A percentile compares a stretch with the other conserved stretches of the same genome.
Evolutionary conservation across 2,888 invertebrate genomes (phyloP).

Genomic region (Perizoma flavofasciatum): DNA sequence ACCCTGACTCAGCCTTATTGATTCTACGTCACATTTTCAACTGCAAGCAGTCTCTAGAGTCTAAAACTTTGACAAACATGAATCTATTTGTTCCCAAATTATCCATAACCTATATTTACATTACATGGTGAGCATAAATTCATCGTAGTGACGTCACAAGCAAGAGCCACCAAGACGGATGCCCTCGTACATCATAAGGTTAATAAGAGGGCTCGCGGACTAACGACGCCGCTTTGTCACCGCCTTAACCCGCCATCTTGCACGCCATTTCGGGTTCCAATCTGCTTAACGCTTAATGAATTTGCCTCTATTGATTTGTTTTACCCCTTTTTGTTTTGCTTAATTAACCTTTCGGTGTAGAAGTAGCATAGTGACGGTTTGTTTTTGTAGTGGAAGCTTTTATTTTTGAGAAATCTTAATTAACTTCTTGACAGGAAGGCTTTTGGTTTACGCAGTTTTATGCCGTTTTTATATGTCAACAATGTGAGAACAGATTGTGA

Average conservation of each 20-base stretch:
- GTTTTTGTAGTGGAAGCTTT: slow-evolving; percentile 37
- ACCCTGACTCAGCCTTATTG: background rate
- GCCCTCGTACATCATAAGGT: slow-evolving; percentile 83
- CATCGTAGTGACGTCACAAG: slow-evolving; percentile 50
- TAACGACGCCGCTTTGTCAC: slow-evolving; percentile 84
- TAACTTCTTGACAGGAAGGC: slow-evolving; percentile 14
- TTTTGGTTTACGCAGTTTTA: background rate
- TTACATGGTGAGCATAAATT: slow-evolving; percentile 13
- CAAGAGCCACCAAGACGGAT: slow-evolving; percentile 69
- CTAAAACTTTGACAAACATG: background rate
- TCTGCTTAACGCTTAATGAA: slow-evolving; percentile 83
- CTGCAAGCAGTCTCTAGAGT: background rate
- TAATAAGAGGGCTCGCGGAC: slow-evolving; percentile 83
- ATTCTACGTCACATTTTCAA: background rate
- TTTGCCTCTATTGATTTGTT: slow-evolving; percentile 83
- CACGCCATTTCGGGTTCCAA: slow-evolving; percentile 81
- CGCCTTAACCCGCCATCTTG: slow-evolving; percentile 81
- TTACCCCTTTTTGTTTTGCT: slow-evolving; percentile 83
- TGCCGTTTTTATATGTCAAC: background rate
- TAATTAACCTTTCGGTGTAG: slow-evolving; percentile 80
- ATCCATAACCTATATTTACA: slow-evolving; percentile 1
- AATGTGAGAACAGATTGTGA: too few species aligned
- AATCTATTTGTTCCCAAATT: background rate
- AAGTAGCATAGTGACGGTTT: slow-evolving; percentile 59
- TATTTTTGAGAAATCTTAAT: slow-evolving; percentile 23